phyloP scores from a whole-genome alignment of 2,888 invertebrate species.

The Augiades crinisus region DNA sequence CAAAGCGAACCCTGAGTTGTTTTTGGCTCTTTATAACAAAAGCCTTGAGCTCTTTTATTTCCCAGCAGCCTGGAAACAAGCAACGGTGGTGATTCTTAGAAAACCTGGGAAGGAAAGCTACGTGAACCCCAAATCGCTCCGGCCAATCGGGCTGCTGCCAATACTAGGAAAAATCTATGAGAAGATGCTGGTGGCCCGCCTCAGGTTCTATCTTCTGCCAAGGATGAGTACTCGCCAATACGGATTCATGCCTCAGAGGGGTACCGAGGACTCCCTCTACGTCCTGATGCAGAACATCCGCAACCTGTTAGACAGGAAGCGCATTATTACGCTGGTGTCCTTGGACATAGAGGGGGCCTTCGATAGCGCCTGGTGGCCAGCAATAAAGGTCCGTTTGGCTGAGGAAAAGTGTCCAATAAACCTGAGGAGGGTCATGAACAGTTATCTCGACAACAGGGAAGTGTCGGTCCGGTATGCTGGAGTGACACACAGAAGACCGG shows the following conservation, averaged over 20 bases:
- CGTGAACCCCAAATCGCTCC: neutral
- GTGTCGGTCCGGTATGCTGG: constrained; percentile 18
- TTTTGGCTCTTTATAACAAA: neutral
- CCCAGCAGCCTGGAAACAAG: neutral
- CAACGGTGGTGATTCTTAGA: neutral
- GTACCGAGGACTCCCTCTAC: constrained; percentile 32
- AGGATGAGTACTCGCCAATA: constrained; percentile 22
- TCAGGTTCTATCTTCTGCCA: constrained; percentile 9
- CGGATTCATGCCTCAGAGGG: constrained; percentile 29
- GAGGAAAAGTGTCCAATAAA: constrained; percentile 7
- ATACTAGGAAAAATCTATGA: constrained; percentile 22
- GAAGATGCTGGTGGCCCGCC: constrained; percentile 19
- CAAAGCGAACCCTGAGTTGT: neutral
- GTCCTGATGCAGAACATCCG: constrained; percentile 6
- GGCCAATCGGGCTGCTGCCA: constrained; percentile 23
- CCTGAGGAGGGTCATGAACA: constrained; percentile 4
- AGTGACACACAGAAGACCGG: neutral
- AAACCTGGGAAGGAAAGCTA: constrained; percentile 4
- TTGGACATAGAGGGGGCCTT: constrained; percentile 35
- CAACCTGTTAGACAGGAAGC: neutral
- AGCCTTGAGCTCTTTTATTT: neutral
- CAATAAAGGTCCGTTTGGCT: constrained; percentile 20
- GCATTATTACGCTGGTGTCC: constrained; percentile 12
- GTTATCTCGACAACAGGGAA: constrained; percentile 10
- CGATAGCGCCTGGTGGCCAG: constrained; percentile 30